Evolutionary conservation across 2,888 invertebrate genomes (phyloP), one percentile per base, ranked within the genome.

Genomic region (Chrysina gloriosa): DNA sequence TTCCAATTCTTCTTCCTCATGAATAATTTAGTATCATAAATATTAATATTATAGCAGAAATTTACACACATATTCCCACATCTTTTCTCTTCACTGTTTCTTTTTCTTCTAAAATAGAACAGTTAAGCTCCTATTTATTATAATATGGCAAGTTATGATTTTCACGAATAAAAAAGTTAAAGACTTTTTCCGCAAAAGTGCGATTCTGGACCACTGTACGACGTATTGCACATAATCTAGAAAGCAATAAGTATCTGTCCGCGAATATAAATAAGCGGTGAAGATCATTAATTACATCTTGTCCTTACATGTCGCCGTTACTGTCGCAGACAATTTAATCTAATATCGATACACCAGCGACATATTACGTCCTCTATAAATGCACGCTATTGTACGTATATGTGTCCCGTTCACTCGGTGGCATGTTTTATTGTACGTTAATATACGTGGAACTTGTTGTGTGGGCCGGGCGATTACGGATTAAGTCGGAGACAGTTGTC

Each of bases 261-360:
- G 19, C 34, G 19, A 45, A 45, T 19, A 52, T 29, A 52, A 52
- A 31, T 19, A 52, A 52, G 36, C 36, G 36, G 14, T 14, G 9
- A 4, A 42, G 58, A 42, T 42, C 58, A 42, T 61, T 61, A 61
- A 61, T 61, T 61, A 61, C 39, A 42, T 61, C 58, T 52, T 42
- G 42, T 61, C 27, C 25, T 42, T 42, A 52, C 52, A 42, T 61
- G 25, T 27, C 25, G 39, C 58, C 39, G 42, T 61, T 25, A 42
- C 42, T 42, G 58, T 61, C 42, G 25, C 36, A 45, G 58, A 42
- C 42, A 61, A 61, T 61, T 61, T 61, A 42, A 61, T 61, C 42
- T 61, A 61, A 61, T 61, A 61, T 61, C 58, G 58, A 61, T 61
- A 61, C 16, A 27, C n/a, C 19, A 61, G 45, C 42, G 25, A 58